Evolutionary conservation across 2,113 vertebrate genomes (phyloP).

Genomic region (Oreochromis aureus): DNA sequence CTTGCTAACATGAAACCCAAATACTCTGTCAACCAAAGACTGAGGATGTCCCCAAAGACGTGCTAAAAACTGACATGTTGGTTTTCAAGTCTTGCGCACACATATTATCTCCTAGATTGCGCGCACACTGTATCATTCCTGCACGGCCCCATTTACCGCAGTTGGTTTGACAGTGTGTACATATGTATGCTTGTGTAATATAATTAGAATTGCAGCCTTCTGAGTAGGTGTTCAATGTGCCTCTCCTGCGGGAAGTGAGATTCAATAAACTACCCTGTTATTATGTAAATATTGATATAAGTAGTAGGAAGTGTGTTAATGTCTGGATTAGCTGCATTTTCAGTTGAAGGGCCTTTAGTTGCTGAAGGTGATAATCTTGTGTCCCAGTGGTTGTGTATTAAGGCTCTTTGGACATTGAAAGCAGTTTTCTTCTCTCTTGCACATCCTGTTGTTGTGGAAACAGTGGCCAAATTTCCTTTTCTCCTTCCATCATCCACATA

Average conservation of each 20-base stretch:
- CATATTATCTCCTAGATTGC: not conserved
- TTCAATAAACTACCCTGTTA: not conserved
- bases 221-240: constrained; percentile 1
- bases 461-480: not conserved
- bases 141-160: not conserved
- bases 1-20: not conserved
- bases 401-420: not conserved
- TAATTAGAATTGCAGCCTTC: constrained; percentile 11
- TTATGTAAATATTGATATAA: constrained; percentile 5
- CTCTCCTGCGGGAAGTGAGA: not conserved
- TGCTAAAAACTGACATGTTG: not conserved
- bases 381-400: not conserved
- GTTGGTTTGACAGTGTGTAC: constrained; percentile 12
- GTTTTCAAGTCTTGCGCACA: not conserved
- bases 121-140: not conserved
- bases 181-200: not conserved
- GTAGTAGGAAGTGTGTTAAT: not conserved
- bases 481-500: not conserved
- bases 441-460: not conserved
- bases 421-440: not conserved
- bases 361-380: not conserved
- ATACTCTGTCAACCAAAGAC: not conserved
- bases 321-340: not conserved
- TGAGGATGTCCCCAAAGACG: not conserved
- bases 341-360: not conserved